phyloP scores from a whole-genome alignment of 2,113 vertebrate species.

The Seriola aureovittata region DNA sequence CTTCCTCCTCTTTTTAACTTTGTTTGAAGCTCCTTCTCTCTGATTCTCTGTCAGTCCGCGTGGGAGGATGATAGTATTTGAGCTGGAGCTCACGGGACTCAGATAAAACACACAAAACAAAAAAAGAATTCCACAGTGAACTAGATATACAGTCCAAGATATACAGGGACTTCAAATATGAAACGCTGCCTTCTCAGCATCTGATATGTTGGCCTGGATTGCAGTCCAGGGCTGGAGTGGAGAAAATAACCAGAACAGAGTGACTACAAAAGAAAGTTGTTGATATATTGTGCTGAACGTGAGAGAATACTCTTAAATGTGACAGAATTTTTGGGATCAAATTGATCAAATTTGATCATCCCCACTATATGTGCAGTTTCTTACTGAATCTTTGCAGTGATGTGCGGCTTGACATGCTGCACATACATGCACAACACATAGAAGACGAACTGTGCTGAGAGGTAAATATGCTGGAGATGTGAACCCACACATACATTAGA shows the following conservation, averaged over 20 bases:
- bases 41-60: constrained; percentile 10
- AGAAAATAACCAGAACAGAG: not conserved
- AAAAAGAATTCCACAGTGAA: constrained; percentile 41
- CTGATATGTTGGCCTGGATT: not conserved
- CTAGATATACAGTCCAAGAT: constrained; percentile 25
- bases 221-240: not conserved
- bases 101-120: constrained; percentile 34
- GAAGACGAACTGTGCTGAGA: constrained; percentile 26
- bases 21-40: constrained; percentile 19
- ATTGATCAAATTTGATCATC: not conserved
- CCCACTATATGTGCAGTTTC: not conserved
- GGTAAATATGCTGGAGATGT: constrained; percentile 35
- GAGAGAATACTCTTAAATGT: not conserved
- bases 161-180: constrained; percentile 46
- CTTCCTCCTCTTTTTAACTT: constrained; percentile 19
- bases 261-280: not conserved
- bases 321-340: not conserved
- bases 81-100: constrained; percentile 27
- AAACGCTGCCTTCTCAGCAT: constrained; percentile 16
- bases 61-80: constrained; percentile 14
- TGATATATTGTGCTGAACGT: not conserved
- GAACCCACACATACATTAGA: constrained; percentile 2
- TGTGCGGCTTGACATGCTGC: not conserved
- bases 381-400: not conserved
- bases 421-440: constrained; percentile 21